These are phyloP conservation scores for Montipora sp. DNA, from an alignment of 64 coral and sea anemone species.

Conservation along the genomic window DNA sequence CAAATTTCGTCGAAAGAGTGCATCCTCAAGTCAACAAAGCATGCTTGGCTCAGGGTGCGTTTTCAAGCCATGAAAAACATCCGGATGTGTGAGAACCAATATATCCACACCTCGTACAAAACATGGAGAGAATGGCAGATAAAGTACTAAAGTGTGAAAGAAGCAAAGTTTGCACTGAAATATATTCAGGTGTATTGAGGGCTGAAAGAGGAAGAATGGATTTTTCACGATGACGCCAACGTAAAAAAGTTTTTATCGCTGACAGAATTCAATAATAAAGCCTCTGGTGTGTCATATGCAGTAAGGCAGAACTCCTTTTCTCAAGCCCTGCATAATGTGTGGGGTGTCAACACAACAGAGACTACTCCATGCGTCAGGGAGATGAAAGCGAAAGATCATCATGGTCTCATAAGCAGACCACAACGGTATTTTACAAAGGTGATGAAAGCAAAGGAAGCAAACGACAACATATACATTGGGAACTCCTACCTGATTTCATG, in stretches of 20 bases:
- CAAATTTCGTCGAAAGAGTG: conserved; percentile 62
- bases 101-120: neutral
- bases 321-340: conserved; percentile 26
- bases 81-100: conserved; percentile 9
- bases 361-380: neutral
- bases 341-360: conserved; percentile 15
- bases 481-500: conserved; percentile 42
- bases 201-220: conserved; percentile 39
- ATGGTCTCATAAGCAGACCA: conserved; percentile 1
- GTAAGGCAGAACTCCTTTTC: conserved; percentile 27
- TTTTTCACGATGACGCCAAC: conserved; percentile 42
- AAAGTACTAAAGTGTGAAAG: conserved; percentile 2
- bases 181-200: conserved; percentile 23
- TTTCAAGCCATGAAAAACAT: conserved; percentile 41
- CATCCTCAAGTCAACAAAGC: conserved; percentile 24
- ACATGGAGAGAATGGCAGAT: neutral
- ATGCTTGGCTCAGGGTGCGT: conserved; percentile 51
- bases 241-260: conserved; percentile 28
- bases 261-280: conserved; percentile 42
- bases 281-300: conserved; percentile 12
- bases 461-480: conserved; percentile 13
- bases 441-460: neutral
- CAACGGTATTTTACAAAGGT: conserved; percentile 30
- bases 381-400: neutral
- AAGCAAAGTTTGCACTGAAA: conserved; percentile 32